Conservation (phyloP, 1,140 invertebrate genomes). For the Reticulitermes speratus region DNA sequence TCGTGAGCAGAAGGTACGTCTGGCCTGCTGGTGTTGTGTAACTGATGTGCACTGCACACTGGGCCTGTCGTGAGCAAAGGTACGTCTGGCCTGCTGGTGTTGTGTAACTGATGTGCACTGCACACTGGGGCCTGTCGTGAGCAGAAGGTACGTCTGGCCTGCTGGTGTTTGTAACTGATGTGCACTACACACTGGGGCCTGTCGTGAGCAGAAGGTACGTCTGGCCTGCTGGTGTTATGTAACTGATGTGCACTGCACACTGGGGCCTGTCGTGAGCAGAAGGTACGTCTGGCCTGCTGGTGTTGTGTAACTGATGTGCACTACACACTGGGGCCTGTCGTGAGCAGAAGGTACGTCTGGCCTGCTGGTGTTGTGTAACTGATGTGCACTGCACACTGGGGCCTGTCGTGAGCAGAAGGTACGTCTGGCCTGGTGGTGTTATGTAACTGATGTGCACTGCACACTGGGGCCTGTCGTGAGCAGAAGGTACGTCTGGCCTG, state of each 20-base stretch:
- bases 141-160: conserved; percentile 41
- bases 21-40: too few species aligned
- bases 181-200: too few species aligned
- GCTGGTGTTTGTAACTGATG: too few species aligned
- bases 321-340: too few species aligned
- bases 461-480: conserved; percentile 31
- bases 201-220: conserved; percentile 44
- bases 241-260: too few species aligned
- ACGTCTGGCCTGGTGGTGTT: neutral
- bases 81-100: conserved; percentile 23
- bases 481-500: conserved; percentile 40
- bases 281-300: conserved; percentile 36
- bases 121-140: conserved; percentile 21
- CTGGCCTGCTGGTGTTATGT: too few species aligned
- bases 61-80: conserved; percentile 41
- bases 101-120: too few species aligned
- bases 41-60: too few species aligned
- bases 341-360: conserved; percentile 42
- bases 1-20: conserved; percentile 43
- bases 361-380: too few species aligned
- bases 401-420: conserved; percentile 43
- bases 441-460: too few species aligned
- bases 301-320: too few species aligned
- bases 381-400: too few species aligned
- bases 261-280: conserved; percentile 39